Percentiles rank a stretch among this genome's conserved stretches.
Evolutionary conservation across 2,888 invertebrate genomes (phyloP).

Genomic region (Pandemis heparana): DNA sequence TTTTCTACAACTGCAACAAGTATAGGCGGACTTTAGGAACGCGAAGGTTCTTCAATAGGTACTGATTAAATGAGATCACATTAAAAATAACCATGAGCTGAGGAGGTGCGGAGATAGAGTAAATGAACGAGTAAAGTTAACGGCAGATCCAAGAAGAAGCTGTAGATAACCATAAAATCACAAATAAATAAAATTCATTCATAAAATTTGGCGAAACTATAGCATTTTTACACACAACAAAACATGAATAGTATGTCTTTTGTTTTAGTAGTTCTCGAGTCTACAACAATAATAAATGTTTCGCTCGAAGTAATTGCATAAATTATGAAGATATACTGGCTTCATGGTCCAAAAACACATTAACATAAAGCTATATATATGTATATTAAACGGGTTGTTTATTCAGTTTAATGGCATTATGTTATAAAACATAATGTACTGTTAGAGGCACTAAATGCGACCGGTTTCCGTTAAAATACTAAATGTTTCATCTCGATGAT

Average conservation of each 20-base stretch:
- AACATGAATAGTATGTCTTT: background rate
- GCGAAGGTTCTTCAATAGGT: too few relatives aligned
- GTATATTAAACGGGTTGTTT: conserved; percentile 31
- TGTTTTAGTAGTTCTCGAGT: background rate
- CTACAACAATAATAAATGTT: conserved; percentile 24
- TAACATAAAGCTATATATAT: conserved; percentile 13
- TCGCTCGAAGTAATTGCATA: conserved; percentile 19
- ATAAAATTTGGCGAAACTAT: too few relatives aligned
- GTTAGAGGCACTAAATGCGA: conserved; percentile 29
- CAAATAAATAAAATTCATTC: background rate
- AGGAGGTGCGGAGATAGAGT: too few relatives aligned
- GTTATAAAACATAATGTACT: conserved; percentile 40
- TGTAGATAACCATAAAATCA: background rate
- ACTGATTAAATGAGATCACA: too few relatives aligned
- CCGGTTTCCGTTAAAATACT: conserved; percentile 19
- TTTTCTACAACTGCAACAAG: background rate
- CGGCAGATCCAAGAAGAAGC: too few relatives aligned
- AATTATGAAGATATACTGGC: conserved; percentile 23
- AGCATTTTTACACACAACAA: too few relatives aligned
- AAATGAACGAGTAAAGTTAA: too few relatives aligned
- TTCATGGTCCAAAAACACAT: conserved; percentile 34
- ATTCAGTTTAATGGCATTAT: conserved; percentile 36
- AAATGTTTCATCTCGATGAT: conserved; percentile 13
- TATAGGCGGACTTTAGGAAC: too few relatives aligned
- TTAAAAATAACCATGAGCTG: too few relatives aligned